Percentiles rank a stretch among this genome's conserved stretches.
phyloP scores from a whole-genome alignment of 2,888 invertebrate species.

The Meandrusa payeni region DNA sequence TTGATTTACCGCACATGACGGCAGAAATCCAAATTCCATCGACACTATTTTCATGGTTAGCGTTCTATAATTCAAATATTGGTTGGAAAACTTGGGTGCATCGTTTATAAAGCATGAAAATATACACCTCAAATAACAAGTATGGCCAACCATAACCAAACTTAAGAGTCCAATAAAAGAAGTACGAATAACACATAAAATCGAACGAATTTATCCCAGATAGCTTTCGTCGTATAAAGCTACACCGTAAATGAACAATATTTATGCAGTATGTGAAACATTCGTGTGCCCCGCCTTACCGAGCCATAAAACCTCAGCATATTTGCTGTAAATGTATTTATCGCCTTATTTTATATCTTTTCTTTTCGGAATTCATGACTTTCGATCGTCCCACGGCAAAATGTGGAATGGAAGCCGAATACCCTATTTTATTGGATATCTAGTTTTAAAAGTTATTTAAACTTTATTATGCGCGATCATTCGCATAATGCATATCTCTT shows the following conservation, averaged over 20 bases:
- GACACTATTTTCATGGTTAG: too few species aligned
- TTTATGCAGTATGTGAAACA: constrained; percentile 20
- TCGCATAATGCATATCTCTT: constrained; percentile 4
- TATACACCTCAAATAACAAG: background rate
- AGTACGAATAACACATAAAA: background rate
- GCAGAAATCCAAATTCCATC: too few species aligned
- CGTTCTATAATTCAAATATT: too few species aligned
- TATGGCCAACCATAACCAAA: background rate
- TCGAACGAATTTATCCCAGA: constrained; percentile 10
- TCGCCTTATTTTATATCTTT: constrained; percentile 24
- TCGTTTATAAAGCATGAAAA: too few species aligned
- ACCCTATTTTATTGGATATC: constrained; percentile 4
- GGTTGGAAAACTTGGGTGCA: too few species aligned
- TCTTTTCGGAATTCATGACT: constrained; percentile 21
- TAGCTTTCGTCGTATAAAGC: constrained; percentile 15
- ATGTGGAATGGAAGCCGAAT: constrained; percentile 17
- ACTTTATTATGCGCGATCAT: constrained; percentile 12
- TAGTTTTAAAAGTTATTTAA: constrained; percentile 3
- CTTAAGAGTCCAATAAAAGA: background rate
- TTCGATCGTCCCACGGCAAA: constrained; percentile 6
- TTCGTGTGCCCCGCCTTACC: constrained; percentile 15
- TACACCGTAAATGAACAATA: constrained; percentile 18
- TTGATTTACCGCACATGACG: too few species aligned
- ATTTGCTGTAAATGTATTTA: constrained; percentile 26
- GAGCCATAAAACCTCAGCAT: constrained; percentile 19